These are phyloP conservation scores for Unio delphinus DNA, from an alignment of 2,888 invertebrate genomes.

Conservation along the genomic window DNA sequence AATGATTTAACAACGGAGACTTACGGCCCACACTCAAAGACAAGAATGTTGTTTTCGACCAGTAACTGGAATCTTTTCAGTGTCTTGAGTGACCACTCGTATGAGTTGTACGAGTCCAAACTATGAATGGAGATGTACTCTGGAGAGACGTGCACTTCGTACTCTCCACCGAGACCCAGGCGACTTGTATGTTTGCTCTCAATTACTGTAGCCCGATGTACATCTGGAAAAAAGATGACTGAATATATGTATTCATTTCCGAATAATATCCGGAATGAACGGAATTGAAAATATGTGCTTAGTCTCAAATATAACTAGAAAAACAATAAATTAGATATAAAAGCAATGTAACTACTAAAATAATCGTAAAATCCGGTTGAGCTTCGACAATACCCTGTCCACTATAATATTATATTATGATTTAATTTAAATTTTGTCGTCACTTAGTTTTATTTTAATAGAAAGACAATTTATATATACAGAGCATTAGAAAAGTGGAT, in stretches of 20 bases:
- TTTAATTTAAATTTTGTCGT: too few relatives aligned
- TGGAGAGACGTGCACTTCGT: slow-evolving; percentile 42
- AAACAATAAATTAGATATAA: too few relatives aligned
- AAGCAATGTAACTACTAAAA: too few relatives aligned
- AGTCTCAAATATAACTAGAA: too few relatives aligned
- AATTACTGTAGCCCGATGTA: slow-evolving; percentile 38
- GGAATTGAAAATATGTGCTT: background rate
- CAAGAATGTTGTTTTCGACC: slow-evolving; percentile 30
- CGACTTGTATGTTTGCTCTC: slow-evolving; percentile 40
- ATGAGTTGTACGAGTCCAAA: slow-evolving; percentile 21
- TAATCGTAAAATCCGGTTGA: too few relatives aligned
- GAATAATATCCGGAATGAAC: too few relatives aligned
- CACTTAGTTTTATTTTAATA: too few relatives aligned
- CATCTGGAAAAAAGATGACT: slow-evolving; percentile 32
- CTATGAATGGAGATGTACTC: slow-evolving; percentile 42
- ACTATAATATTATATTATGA: too few relatives aligned
- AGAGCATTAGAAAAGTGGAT: too few relatives aligned
- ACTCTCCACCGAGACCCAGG: slow-evolving; percentile 38
- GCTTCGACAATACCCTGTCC: too few relatives aligned
- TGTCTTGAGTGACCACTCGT: slow-evolving; percentile 50
- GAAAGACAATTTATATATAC: too few relatives aligned
- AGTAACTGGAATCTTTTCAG: slow-evolving; percentile 51
- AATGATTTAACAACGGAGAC: slow-evolving; percentile 16
- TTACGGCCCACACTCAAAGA: slow-evolving; percentile 60
- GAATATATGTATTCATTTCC: background rate